These are phyloP conservation scores for Hesperia comma DNA, from an alignment of 2,888 invertebrate species.

Conservation along the genomic window DNA sequence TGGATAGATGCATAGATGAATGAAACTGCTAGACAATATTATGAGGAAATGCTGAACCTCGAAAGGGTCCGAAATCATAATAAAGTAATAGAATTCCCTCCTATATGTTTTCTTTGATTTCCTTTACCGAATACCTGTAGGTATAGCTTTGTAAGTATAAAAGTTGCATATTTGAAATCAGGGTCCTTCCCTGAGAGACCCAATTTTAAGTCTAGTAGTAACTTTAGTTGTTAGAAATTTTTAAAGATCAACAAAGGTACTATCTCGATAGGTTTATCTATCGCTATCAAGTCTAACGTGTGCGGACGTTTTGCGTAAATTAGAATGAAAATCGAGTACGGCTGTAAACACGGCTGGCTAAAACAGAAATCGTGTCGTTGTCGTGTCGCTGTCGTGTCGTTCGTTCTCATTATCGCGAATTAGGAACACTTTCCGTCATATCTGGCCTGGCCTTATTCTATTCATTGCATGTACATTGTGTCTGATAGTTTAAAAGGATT, in stretches of 20 bases:
- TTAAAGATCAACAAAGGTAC: not conserved
- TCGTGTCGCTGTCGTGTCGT: slow-evolving; percentile 24
- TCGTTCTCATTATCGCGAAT: slow-evolving; percentile 14
- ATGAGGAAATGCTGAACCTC: too few relatives aligned
- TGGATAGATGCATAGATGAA: too few relatives aligned
- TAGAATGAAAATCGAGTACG: slow-evolving; percentile 5
- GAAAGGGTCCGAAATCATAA: too few relatives aligned
- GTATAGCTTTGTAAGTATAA: too few relatives aligned
- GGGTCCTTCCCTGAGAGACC: too few relatives aligned
- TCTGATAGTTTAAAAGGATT: not conserved
- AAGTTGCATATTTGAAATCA: too few relatives aligned
- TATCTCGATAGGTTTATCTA: slow-evolving; percentile 10
- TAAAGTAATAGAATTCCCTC: too few relatives aligned
- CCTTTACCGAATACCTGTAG: too few relatives aligned
- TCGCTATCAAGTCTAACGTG: slow-evolving; percentile 8
- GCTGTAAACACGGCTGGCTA: slow-evolving; percentile 25
- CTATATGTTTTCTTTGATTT: too few relatives aligned
- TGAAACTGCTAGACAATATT: too few relatives aligned
- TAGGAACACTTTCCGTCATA: slow-evolving; percentile 27
- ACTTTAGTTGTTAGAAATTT: too few relatives aligned
- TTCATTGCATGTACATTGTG: not conserved
- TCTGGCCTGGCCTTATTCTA: not conserved
- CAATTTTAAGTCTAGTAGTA: too few relatives aligned
- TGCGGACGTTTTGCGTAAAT: slow-evolving; percentile 25
- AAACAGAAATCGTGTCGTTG: slow-evolving; percentile 26